Evolutionary conservation across 2,888 invertebrate species (phyloP).

Genomic region (Pantelozetes paolii): DNA sequence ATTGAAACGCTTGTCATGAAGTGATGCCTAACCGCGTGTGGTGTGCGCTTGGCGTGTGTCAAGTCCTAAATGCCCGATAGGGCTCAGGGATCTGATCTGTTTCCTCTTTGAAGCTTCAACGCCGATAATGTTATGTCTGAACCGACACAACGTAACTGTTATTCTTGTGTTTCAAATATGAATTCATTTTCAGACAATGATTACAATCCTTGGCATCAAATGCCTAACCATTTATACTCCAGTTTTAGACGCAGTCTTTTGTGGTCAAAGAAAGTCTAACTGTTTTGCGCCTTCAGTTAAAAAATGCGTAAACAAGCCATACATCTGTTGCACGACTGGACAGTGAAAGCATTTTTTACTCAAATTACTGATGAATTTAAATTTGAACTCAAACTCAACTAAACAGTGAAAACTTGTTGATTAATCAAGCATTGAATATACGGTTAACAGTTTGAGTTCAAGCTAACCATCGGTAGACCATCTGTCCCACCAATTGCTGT

Average conservation of each 20-base stretch:
- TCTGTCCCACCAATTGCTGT: too few relatives aligned
- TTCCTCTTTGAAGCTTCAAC: neutral
- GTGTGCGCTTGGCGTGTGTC: conserved; percentile 18
- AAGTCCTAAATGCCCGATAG: neutral
- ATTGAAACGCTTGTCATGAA: conserved; percentile 26
- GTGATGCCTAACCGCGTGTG: conserved; percentile 28
- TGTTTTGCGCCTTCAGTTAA: conserved; percentile 16
- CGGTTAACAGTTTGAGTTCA: neutral
- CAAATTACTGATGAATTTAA: conserved; percentile 15
- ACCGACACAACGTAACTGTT: neutral
- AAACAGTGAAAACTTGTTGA: conserved; percentile 27
- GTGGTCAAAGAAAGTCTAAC: neutral
- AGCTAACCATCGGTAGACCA: conserved; percentile 4
- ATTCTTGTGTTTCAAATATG: too few relatives aligned
- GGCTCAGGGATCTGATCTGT: too few relatives aligned
- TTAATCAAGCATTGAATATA: conserved; percentile 31
- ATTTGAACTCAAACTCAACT: too few relatives aligned
- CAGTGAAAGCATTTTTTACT: neutral
- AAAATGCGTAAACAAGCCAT: conserved; percentile 26
- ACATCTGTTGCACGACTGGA: conserved; percentile 21
- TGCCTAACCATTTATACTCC: neutral
- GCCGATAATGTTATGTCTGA: neutral
- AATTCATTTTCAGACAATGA: too few relatives aligned
- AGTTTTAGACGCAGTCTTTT: neutral
- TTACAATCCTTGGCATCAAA: too few relatives aligned